These are phyloP conservation scores for Ctenoplectra terminalis DNA, from an alignment of 1,140 invertebrate species.

Conservation along the genomic window DNA sequence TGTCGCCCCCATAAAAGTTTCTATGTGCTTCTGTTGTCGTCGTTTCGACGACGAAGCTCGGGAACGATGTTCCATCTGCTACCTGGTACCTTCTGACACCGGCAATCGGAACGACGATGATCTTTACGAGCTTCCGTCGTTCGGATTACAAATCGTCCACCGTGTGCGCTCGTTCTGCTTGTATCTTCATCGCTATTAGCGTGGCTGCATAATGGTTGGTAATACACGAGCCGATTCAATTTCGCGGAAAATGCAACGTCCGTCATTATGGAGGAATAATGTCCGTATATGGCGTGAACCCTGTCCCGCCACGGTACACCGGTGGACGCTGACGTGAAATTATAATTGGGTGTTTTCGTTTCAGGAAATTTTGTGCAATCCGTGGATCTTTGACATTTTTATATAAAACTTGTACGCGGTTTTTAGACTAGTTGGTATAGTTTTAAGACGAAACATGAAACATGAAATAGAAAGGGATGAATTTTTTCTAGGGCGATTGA, in stretches of 20 bases:
- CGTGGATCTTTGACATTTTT: too few relatives aligned
- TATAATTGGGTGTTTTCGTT: not conserved
- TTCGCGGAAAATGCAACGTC: constrained; percentile 9
- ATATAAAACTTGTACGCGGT: too few relatives aligned
- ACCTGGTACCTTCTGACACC: constrained; percentile 17
- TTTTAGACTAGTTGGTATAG: too few relatives aligned
- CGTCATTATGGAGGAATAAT: constrained; percentile 19
- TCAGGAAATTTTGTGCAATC: not conserved
- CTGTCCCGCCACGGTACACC: not conserved
- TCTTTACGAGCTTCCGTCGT: constrained; percentile 28
- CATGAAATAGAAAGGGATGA: too few relatives aligned
- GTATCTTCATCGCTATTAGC: constrained; percentile 41
- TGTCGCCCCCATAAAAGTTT: constrained; percentile 37
- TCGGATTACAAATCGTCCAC: constrained; percentile 25
- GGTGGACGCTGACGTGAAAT: not conserved
- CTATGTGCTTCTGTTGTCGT: not conserved
- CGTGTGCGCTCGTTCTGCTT: constrained; percentile 17
- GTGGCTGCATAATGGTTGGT: constrained; percentile 26
- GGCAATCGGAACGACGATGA: constrained; percentile 5
- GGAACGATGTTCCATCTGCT: not conserved
- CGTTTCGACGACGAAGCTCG: not conserved
- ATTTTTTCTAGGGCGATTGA: too few relatives aligned
- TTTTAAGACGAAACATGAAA: too few relatives aligned
- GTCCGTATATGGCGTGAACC: not conserved
- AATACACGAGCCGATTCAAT: constrained; percentile 39